These are phyloP conservation scores for Pollimyrus isidori DNA, from an alignment of 2,113 vertebrate genomes.

Conservation along the genomic window DNA sequence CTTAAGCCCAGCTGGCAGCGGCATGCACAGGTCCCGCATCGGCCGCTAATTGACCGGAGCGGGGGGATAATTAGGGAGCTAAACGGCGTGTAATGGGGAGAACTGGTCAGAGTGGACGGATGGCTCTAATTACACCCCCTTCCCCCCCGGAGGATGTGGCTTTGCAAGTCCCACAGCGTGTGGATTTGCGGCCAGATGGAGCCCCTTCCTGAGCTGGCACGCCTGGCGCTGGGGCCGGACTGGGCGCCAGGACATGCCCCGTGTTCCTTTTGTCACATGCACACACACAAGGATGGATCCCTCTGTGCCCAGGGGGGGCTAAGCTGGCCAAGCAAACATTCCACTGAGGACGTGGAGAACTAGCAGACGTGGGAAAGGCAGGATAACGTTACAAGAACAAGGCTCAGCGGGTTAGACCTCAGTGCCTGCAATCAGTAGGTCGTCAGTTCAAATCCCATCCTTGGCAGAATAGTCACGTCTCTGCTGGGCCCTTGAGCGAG, in stretches of 20 bases:
- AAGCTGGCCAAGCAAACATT: not conserved
- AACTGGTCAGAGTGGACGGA: conserved; percentile 14
- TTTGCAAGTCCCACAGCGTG: not conserved
- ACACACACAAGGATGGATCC: not conserved
- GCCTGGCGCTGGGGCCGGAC: not conserved
- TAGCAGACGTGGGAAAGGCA: not conserved
- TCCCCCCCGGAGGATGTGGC: not conserved
- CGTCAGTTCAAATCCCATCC: not conserved
- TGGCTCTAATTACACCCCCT: conserved; percentile 13
- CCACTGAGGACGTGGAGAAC: not conserved
- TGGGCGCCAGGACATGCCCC: not conserved
- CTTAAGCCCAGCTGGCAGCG: conserved; percentile 1
- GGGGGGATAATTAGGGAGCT: conserved; percentile 18
- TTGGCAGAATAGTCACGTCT: not conserved
- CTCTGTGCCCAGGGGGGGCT: not conserved
- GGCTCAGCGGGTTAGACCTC: not conserved
- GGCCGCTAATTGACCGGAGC: conserved; percentile 17
- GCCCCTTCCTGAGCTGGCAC: not conserved
- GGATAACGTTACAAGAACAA: not conserved
- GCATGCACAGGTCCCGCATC: not conserved
- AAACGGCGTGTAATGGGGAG: conserved; percentile 19
- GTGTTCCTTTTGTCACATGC: too few relatives aligned
- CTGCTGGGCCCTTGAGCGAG: not conserved
- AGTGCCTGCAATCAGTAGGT: not conserved
- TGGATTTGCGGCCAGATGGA: conserved; percentile 2